phyloP scores from a whole-genome alignment of 2,113 vertebrate species.

The Prietella phreatophila region DNA sequence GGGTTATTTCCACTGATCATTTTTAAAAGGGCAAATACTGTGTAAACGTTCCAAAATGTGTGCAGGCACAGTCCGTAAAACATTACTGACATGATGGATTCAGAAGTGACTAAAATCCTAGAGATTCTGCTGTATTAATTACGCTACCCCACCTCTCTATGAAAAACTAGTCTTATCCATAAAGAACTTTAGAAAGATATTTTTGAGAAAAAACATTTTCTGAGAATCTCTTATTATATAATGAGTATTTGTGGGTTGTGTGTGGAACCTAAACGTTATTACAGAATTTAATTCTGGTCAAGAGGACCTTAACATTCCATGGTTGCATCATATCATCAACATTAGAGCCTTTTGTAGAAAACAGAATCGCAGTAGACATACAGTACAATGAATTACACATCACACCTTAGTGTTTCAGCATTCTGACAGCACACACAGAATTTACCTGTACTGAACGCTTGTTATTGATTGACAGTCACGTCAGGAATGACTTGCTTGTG shows the following conservation, averaged over 20 bases:
- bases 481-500: constrained; percentile 24
- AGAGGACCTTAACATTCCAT: background rate
- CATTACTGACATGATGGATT: background rate
- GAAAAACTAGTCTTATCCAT: background rate
- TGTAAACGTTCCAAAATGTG: background rate
- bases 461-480: constrained; percentile 40
- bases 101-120: background rate
- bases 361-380: background rate
- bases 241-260: background rate
- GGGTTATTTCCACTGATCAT: background rate
- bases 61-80: background rate
- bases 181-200: background rate
- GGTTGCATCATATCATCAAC: background rate
- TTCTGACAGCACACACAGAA: constrained; percentile 13
- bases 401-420: background rate
- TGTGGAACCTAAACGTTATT: background rate
- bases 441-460: constrained; percentile 25
- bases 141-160: background rate
- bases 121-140: background rate
- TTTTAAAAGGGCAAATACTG: background rate
- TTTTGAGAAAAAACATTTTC: background rate
- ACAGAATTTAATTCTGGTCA: background rate
- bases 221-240: background rate
- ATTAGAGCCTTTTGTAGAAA: background rate
- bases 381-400: background rate